Evolutionary conservation across 2,113 vertebrate genomes (phyloP).

Genomic region (Origma solitaria): DNA sequence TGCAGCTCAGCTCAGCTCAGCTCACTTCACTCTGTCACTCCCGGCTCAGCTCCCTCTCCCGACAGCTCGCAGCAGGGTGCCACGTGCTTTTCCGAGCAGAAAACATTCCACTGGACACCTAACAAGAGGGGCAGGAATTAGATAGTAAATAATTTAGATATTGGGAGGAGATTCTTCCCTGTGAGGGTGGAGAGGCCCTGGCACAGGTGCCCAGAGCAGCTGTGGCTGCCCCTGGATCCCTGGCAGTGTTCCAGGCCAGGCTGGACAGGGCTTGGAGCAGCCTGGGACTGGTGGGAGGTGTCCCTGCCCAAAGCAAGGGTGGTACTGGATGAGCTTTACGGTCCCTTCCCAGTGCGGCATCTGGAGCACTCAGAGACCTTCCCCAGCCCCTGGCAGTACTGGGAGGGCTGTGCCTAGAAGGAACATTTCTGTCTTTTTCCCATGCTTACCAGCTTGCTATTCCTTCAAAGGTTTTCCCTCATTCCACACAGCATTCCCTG

Average conservation of each 20-base stretch:
- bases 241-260: neutral
- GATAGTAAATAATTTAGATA: neutral
- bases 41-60: neutral
- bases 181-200: neutral
- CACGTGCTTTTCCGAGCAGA: neutral
- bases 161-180: neutral
- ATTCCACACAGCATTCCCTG: neutral
- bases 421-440: neutral
- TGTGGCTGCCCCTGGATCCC: neutral
- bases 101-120: neutral
- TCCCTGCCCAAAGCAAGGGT: neutral
- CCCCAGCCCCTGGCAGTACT: neutral
- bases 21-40: neutral
- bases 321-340: accelerated
- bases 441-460: neutral
- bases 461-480: neutral
- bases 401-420: neutral
- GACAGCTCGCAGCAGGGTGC: neutral
- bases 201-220: neutral
- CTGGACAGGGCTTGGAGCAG: neutral
- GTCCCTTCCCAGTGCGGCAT: neutral
- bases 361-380: neutral
- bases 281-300: neutral
- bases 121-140: neutral
- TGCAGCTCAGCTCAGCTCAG: neutral